Percentiles rank a stretch among this genome's conserved stretches.
phyloP scores from a whole-genome alignment of 1,140 invertebrate genomes.

The Heliconius melpomene region DNA sequence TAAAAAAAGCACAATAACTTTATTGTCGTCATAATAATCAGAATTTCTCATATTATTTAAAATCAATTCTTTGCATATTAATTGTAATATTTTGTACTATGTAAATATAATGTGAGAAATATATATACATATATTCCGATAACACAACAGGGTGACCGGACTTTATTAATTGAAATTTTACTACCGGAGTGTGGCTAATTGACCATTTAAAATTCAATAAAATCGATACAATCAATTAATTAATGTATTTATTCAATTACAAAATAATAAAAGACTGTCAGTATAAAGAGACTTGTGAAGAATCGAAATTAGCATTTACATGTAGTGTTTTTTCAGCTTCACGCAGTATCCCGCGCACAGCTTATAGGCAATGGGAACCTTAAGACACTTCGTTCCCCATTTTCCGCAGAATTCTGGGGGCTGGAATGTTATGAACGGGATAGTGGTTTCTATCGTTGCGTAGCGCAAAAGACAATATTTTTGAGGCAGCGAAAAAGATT shows the following conservation, averaged over 20 bases:
- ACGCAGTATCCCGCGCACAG: no score
- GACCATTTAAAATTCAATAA: slow-evolving; percentile 11
- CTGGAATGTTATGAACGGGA: no score
- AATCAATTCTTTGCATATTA: not conserved
- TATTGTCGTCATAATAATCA: no score
- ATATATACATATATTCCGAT: not conserved
- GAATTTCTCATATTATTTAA: not conserved
- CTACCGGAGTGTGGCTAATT: not conserved
- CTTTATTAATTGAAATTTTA: not conserved
- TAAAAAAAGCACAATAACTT: no score
- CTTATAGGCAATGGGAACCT: no score
- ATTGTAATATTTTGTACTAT: not conserved
- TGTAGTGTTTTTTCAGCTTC: not conserved
- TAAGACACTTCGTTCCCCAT: no score
- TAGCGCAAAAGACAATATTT: no score
- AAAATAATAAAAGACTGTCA: not conserved
- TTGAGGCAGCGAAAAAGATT: no score
- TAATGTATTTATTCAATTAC: slow-evolving; percentile 9
- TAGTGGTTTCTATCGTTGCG: no score
- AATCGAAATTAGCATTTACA: not conserved
- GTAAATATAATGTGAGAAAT: not conserved
- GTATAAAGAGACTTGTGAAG: not conserved
- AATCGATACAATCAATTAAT: slow-evolving; percentile 10
- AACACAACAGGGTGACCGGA: slow-evolving; percentile 1
- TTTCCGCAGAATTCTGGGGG: no score